These are phyloP conservation scores for Ceyx margarethae DNA, from an alignment of 2,113 vertebrate genomes.

Conservation along the genomic window DNA sequence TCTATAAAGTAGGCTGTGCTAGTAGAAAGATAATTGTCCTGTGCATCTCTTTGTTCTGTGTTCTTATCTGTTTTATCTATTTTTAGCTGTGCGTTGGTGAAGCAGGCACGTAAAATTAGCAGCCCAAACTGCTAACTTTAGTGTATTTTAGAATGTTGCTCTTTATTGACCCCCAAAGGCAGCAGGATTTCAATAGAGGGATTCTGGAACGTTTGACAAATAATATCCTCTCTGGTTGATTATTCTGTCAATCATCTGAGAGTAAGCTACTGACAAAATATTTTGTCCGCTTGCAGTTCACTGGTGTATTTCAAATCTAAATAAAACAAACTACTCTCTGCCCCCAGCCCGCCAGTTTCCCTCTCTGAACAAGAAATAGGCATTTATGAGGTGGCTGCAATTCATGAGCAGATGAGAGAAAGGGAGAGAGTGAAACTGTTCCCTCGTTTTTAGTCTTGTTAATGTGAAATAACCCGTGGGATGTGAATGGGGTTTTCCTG, in stretches of 20 bases:
- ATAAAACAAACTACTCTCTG: neutral
- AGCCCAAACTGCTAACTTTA: constrained; percentile 2
- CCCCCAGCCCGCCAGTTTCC: neutral
- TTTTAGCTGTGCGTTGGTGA: constrained; percentile 21
- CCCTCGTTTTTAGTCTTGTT: neutral
- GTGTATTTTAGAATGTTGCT: neutral
- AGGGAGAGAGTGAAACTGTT: neutral
- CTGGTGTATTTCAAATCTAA: neutral
- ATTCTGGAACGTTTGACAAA: neutral
- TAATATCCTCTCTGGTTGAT: neutral
- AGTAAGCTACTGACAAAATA: neutral
- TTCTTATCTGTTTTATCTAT: constrained; percentile 42
- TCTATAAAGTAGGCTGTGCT: neutral
- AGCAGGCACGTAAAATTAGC: constrained; percentile 24
- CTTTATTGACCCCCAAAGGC: constrained; percentile 33
- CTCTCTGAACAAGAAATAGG: neutral
- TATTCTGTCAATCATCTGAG: neutral
- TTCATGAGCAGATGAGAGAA: neutral
- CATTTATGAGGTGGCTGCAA: neutral
- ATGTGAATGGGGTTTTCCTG: neutral
- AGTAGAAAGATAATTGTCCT: constrained; percentile 24
- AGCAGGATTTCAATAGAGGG: neutral
- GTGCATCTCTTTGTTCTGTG: constrained; percentile 44
- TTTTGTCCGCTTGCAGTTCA: neutral
- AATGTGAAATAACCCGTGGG: neutral